These are phyloP conservation scores for Chionoecetes opilio DNA, from an alignment of 1,140 invertebrate genomes.

Conservation along the genomic window DNA sequence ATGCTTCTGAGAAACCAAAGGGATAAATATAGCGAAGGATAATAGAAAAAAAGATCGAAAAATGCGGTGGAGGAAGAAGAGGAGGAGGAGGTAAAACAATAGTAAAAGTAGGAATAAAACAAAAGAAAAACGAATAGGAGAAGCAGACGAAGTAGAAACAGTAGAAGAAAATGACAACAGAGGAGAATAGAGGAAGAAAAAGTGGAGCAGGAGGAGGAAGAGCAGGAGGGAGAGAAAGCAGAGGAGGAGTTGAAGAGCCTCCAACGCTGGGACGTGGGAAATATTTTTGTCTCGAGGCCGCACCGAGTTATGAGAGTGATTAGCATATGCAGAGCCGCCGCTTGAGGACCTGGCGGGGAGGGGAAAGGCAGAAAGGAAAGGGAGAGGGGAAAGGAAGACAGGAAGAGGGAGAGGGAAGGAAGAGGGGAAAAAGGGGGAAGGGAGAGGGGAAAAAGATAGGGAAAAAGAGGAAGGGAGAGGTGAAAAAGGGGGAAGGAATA, in stretches of 20 bases:
- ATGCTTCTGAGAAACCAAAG: too few relatives aligned
- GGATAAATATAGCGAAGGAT: too few relatives aligned
- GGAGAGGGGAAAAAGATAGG: background rate
- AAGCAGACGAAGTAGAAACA: too few relatives aligned
- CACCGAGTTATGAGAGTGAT: conserved; percentile 8
- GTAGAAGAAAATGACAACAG: background rate
- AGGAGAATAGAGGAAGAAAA: background rate
- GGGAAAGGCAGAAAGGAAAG: background rate
- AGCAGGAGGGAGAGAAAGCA: background rate
- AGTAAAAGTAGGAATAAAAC: too few relatives aligned
- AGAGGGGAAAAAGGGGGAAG: background rate
- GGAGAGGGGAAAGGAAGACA: too few relatives aligned
- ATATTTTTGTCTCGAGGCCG: background rate
- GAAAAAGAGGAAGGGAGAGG: background rate
- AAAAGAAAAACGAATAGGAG: too few relatives aligned
- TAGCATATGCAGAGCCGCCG: conserved; percentile 2
- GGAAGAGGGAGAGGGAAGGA: background rate
- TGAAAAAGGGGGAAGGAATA: background rate
- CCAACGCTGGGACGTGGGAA: background rate
- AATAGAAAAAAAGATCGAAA: too few relatives aligned
- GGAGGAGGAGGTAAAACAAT: too few relatives aligned
- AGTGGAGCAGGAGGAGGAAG: background rate
- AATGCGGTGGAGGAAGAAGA: too few relatives aligned
- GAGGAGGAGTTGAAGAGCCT: conserved; percentile 1
- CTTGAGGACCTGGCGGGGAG: background rate